Evolutionary conservation across 2,888 invertebrate species (phyloP).

Genomic region (Azorinus chamasolen): DNA sequence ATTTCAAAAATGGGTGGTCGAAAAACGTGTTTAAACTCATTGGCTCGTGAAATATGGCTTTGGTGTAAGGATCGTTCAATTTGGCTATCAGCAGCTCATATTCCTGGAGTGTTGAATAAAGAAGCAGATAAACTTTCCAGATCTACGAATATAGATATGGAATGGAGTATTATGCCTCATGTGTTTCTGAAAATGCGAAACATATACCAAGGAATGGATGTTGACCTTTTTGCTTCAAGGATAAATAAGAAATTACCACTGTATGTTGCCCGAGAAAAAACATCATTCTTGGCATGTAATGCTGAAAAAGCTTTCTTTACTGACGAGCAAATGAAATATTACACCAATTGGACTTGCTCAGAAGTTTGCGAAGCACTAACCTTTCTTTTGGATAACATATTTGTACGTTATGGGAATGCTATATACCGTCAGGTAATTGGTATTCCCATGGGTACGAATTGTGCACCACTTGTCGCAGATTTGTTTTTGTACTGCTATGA

Average conservation of each 20-base stretch:
- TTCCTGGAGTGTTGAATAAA: conserved; percentile 40
- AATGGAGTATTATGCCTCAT: conserved; percentile 21
- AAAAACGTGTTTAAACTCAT: conserved; percentile 28
- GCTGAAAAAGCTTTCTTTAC: too few relatives aligned
- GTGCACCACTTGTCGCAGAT: too few relatives aligned
- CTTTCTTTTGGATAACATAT: too few relatives aligned
- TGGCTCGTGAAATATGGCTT: conserved; percentile 39
- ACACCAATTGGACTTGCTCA: too few relatives aligned
- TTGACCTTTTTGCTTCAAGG: conserved; percentile 51
- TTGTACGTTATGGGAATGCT: too few relatives aligned
- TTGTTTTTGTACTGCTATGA: too few relatives aligned
- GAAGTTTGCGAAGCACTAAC: too few relatives aligned
- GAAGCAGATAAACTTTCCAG: conserved; percentile 37
- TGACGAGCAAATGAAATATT: too few relatives aligned
- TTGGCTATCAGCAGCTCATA: conserved; percentile 41
- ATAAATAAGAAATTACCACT: conserved; percentile 20
- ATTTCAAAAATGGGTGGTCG: conserved; percentile 33
- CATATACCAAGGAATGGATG: conserved; percentile 6
- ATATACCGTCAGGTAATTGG: too few relatives aligned
- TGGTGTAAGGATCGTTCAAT: conserved; percentile 40
- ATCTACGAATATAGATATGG: conserved; percentile 29
- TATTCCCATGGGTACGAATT: too few relatives aligned
- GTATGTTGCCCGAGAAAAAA: too few relatives aligned
- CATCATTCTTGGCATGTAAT: too few relatives aligned
- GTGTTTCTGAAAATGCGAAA: conserved; percentile 17